Percentiles rank a stretch among this genome's conserved stretches.
Conservation (phyloP, 2,113 vertebrate genomes). For the Dendropsophus ebraccatus region DNA sequence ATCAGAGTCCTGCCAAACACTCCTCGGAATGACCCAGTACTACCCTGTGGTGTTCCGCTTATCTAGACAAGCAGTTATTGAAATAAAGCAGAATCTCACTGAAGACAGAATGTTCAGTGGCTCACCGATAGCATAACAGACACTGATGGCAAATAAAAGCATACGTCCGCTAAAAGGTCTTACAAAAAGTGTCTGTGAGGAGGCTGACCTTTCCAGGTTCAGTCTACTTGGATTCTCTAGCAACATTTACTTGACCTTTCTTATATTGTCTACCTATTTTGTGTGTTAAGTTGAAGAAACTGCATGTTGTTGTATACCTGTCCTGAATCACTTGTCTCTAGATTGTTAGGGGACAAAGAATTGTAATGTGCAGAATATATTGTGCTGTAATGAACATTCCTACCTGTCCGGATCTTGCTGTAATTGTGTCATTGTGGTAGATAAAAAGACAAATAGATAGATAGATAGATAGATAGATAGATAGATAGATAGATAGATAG, state of each 20-base stretch:
- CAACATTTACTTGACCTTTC: slow-evolving; percentile 40
- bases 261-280: slow-evolving; percentile 1
- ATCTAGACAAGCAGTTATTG: slow-evolving; percentile 51
- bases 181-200: slow-evolving; percentile 51
- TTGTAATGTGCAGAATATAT: not conserved
- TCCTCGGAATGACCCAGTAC: slow-evolving; percentile 10
- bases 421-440: no score
- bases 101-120: slow-evolving; percentile 23
- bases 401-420: no score
- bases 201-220: slow-evolving; percentile 39
- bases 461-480: no score
- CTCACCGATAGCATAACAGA: slow-evolving; percentile 2
- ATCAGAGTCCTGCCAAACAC: slow-evolving; percentile 3
- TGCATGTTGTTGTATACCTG: not conserved
- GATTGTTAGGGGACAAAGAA: not conserved
- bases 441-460: no score
- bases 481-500: no score
- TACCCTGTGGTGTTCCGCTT: slow-evolving; percentile 1
- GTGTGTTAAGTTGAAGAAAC: slow-evolving; percentile 16
- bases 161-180: slow-evolving; percentile 34
- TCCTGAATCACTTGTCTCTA: not conserved
- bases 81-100: slow-evolving; percentile 43
- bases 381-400: not conserved
- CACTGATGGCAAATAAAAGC: slow-evolving; percentile 14
- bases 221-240: not conserved